These are phyloP conservation scores for Bugula neritina DNA, from an alignment of 2,888 invertebrate genomes.

Conservation along the genomic window DNA sequence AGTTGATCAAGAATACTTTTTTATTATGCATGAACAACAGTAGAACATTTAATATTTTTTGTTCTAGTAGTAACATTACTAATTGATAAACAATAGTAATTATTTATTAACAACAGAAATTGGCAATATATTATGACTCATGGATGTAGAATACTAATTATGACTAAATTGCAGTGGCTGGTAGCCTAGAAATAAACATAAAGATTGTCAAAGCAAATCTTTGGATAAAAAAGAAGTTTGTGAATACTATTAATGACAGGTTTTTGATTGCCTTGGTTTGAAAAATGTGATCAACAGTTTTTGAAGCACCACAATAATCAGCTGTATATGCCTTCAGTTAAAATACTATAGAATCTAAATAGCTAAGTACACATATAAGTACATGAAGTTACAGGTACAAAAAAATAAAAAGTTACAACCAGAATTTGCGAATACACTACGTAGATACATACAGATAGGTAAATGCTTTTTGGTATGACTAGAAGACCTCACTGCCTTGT, in stretches of 20 bases:
- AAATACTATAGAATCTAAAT: background rate
- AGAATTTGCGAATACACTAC: background rate
- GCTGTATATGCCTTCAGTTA: background rate
- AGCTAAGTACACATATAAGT: background rate
- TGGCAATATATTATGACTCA: background rate
- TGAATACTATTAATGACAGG: conserved; percentile 12
- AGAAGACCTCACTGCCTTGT: background rate
- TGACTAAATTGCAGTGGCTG: background rate
- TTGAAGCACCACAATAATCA: background rate
- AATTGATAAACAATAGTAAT: too few relatives aligned
- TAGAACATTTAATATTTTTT: too few relatives aligned
- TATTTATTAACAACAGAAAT: background rate
- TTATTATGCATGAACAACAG: too few relatives aligned
- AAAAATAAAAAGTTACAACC: background rate
- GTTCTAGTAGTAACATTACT: too few relatives aligned
- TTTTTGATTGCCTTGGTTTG: background rate
- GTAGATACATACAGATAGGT: background rate
- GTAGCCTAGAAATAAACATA: background rate
- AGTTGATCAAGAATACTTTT: too few relatives aligned
- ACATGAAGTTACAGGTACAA: background rate
- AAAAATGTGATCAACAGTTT: background rate
- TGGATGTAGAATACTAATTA: background rate
- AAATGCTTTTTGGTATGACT: background rate
- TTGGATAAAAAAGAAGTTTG: conserved; percentile 28
- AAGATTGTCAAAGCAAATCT: conserved; percentile 22